Evolutionary conservation across 2,113 vertebrate genomes (phyloP), one percentile per base, ranked within the genome.

Genomic region (Pelecanus crispus): DNA sequence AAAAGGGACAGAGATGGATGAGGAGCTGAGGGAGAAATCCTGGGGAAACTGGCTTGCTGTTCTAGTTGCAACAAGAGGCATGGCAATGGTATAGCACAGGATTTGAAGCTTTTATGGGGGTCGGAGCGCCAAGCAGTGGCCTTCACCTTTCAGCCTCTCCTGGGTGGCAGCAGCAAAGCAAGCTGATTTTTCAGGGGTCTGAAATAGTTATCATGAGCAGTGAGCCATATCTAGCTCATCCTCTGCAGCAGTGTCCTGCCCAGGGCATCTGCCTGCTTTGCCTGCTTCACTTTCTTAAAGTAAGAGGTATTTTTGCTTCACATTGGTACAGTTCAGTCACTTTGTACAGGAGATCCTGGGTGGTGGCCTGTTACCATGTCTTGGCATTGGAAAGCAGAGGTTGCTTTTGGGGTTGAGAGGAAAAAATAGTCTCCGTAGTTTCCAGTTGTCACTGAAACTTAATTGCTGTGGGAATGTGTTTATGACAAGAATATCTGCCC

Each of bases 71-170:
- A 44, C 32, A 79, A 72, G 71, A 90, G 49, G 11, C 13, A 72
- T 65, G 32, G 13, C 44, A 75, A 26, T 11, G 14, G n/a, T 34
- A 92, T 29, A 44, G 14, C 61, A 55, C 4, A 31, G 34, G 11
- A 26, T 52, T 31, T 50, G 25, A 75, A 71, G 42, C 5, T 84
- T 49, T 81, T 25, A 63, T 29, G 47, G 20, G 17, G 7, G 9
- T 40, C 0, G 0, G 29, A 78, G 50, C n/a, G 53, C 31, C 15
- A 34, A 88, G 50, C 22, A 88, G 42, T 1, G 4, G 9, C 50
- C 32, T 91, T 90, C 49, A 70, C 55, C 63, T 56, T 66, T 81
- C 73, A 81, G 40, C 25, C 19, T 83, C 36, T 92, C 25, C 50
- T 81, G 38, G 17, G 45, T 45, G 17, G 42, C 29, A 78, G 40